Percentiles rank a stretch among this genome's conserved stretches.
phyloP scores from a whole-genome alignment of 1,140 invertebrate species.

The Hylaeus volcanicus region DNA sequence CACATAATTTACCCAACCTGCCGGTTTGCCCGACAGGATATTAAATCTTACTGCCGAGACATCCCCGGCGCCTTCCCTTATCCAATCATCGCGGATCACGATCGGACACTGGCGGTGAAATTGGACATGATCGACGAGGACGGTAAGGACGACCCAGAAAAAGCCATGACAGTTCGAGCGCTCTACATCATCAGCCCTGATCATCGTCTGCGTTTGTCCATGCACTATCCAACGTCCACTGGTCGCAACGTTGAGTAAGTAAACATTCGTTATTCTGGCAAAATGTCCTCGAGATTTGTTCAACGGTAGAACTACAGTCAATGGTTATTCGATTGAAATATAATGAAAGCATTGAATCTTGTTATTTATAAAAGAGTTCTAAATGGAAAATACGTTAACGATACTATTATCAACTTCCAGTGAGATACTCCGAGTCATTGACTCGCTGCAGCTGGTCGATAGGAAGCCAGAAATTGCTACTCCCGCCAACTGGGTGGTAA shows the following conservation, averaged over 20 bases:
- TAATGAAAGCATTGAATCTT: too few relatives aligned
- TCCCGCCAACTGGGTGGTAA: slow-evolving; percentile 93
- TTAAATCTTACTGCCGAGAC: slow-evolving; percentile 87
- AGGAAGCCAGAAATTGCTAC: slow-evolving; percentile 87
- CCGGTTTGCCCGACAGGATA: slow-evolving; percentile 82
- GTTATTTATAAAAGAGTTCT: background rate
- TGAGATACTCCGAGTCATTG: slow-evolving; percentile 93
- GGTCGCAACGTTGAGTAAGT: slow-evolving; percentile 95
- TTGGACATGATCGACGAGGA: slow-evolving; percentile 91
- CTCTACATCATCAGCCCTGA: slow-evolving; percentile 94
- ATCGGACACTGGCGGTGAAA: slow-evolving; percentile 87
- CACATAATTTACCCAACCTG: background rate
- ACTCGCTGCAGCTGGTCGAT: slow-evolving; percentile 92
- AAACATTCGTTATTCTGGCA: too few relatives aligned
- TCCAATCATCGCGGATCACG: slow-evolving; percentile 93
- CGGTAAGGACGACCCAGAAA: slow-evolving; percentile 84
- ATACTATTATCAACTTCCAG: slow-evolving; percentile 77
- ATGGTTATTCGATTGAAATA: too few relatives aligned
- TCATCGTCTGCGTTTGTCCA: slow-evolving; percentile 91
- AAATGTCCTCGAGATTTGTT: too few relatives aligned
- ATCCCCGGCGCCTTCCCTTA: slow-evolving; percentile 88
- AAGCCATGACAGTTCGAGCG: slow-evolving; percentile 89
- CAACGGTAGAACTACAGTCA: too few relatives aligned
- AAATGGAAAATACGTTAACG: slow-evolving; percentile 10
- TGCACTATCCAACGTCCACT: slow-evolving; percentile 94